phyloP scores from a whole-genome alignment of 2,113 vertebrate genomes.

The Fulmarus glacialis region DNA sequence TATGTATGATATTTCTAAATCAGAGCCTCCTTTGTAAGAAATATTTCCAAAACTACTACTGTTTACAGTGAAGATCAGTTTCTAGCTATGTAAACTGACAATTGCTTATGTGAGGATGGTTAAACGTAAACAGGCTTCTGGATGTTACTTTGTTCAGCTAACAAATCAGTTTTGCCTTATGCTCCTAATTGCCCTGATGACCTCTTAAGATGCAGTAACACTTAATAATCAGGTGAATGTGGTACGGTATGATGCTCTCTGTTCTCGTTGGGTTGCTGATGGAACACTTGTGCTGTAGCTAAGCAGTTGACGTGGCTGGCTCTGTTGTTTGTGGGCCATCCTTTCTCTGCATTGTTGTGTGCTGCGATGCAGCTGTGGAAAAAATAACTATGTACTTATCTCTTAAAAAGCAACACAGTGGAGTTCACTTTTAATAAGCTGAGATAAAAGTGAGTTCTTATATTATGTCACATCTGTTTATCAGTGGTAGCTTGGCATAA shows the following conservation, averaged over 20 bases:
- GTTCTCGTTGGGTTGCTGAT: neutral
- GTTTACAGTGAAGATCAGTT: neutral
- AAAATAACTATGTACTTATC: neutral
- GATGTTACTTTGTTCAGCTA: neutral
- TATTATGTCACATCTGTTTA: neutral
- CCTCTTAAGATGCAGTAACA: neutral
- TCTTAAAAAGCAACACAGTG: neutral
- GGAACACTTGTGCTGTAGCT: neutral
- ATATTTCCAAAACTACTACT: neutral
- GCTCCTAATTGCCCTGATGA: neutral
- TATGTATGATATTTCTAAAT: neutral
- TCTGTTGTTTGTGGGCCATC: neutral
- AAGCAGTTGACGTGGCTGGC: too few species aligned
- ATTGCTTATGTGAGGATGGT: neutral
- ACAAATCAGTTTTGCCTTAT: neutral
- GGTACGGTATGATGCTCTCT: rapidly evolving
- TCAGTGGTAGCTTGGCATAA: neutral
- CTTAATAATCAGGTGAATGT: too few species aligned
- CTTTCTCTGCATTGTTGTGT: neutral
- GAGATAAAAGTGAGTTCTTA: neutral
- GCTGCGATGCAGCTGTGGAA: neutral
- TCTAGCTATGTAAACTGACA: neutral
- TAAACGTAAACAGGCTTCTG: neutral
- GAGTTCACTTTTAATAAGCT: neutral
- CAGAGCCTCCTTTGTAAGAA: neutral